Percentiles rank a stretch among this genome's conserved stretches.
Evolutionary conservation across 2,888 invertebrate genomes (phyloP).

Genomic region (Pollenia angustigena): DNA sequence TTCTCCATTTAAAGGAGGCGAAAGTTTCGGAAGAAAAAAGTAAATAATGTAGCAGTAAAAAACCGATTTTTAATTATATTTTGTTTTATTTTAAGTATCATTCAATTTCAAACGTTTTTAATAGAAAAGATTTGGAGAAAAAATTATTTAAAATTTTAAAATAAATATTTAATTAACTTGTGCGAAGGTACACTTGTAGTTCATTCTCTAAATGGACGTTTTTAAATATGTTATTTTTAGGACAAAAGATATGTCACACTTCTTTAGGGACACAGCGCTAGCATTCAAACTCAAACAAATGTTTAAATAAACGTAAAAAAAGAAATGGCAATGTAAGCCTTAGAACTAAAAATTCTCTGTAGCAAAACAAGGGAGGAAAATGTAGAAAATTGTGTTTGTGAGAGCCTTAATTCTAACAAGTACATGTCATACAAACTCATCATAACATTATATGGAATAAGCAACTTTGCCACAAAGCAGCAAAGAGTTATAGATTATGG

Average conservation of each 20-base stretch:
- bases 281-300: not conserved
- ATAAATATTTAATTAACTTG: too few relatives aligned
- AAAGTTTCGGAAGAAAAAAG: not conserved
- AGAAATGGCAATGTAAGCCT: slow-evolving; percentile 2
- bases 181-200: too few relatives aligned
- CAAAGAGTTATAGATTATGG: too few relatives aligned
- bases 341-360: slow-evolving; percentile 18
- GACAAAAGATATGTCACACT: not conserved
- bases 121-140: too few relatives aligned
- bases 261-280: slow-evolving; percentile 8
- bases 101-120: not conserved
- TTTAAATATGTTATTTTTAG: slow-evolving; percentile 10
- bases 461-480: too few relatives aligned
- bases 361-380: too few relatives aligned
- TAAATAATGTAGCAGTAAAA: not conserved
- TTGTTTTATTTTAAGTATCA: not conserved
- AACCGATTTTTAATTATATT: slow-evolving; percentile 23
- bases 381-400: not conserved
- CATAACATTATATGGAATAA: too few relatives aligned
- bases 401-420: too few relatives aligned
- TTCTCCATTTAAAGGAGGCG: not conserved
- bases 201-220: not conserved
- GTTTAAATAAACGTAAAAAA: not conserved
- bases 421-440: too few relatives aligned
- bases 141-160: not conserved